Evolutionary conservation across 64 coral and sea anemone genomes (phyloP), one percentile per base, ranked within the genome.

Genomic region (Dendronephthya gigantea): DNA sequence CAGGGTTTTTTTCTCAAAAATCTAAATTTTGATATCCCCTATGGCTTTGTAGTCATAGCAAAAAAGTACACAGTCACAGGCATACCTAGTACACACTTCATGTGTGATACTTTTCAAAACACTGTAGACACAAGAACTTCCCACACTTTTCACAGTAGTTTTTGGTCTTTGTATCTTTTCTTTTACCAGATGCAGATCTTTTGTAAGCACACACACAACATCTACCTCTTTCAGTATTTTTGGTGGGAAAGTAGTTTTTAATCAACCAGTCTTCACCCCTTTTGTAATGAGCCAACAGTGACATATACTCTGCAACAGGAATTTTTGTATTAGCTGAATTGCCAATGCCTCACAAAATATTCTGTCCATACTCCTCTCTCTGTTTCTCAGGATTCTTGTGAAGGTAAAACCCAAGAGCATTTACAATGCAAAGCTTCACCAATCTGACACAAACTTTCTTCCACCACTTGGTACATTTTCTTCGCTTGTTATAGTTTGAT

Each of bases 161-260:
- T 28, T 76, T 76, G 28, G 69, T 76, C n/a, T 76, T 76, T 5
- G 69, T 76, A 30, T 76, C 69, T 30, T 76, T 76, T 37, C 69
- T 76, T 16, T 76, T 76, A 3, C 69, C 69, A 76, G 69, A 76
- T 3, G 1, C 69, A 34, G 69, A 76, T 76, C n/a, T 31, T 28
- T 76, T 76, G 69, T 3, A 76, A 34, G 69, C 69, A 76, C 69
- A 76, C 1, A 37, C 69, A 5, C 7, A 4, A 37, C 69, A 76
- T 76, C 69, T 76, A 7, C 69, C 69, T 37, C 69, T 76, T 28
- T 76, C 17, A 1, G 6, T 2, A 16, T 76, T 2, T 16, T 76
- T 76, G 4, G 69, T 76, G 2, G 69, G 69, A 37, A 76, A 76
- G 16, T 76, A 25, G 7, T 76, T 76, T 76, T 30, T 30, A 5